Evolutionary conservation across 2,113 vertebrate genomes (phyloP), one percentile per base, ranked within the genome.

Genomic region (Boulengeromyrus knoepffleri): DNA sequence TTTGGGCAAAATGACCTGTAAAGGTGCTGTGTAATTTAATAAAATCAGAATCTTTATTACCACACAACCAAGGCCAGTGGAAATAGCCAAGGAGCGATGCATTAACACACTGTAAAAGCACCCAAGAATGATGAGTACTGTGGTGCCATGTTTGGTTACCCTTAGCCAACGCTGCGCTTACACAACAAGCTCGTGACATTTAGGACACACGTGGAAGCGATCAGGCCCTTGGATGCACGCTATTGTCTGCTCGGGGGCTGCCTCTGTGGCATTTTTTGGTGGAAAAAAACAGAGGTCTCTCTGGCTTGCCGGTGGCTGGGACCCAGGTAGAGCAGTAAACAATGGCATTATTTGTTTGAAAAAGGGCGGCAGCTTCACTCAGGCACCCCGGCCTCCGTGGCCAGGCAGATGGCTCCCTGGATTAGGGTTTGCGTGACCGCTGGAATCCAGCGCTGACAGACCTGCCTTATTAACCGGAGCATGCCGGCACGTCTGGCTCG

Each of bases 371-470:
- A 93, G 93, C 96, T 52, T 92, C 42, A 50, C 91, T 49, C 9
- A 85, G 88, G 90, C 89, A 66, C 1, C 89, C 0, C n/a, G 91
- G 89, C 96, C 70, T 95, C 96, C 91, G 91, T 92, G 92, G 92
- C 95, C 93, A 93, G 95, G 94, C 93, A 92, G 94, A 87, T 91
- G 90, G 93, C 92, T 83, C 89, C 50, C 70, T 39, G 93, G 96
- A 97, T 97, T 97, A 97, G 90, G 92, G 92, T 92, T 92, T 91
- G 91, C 94, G 91, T 92, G 96, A 94, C 93, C 89, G 88, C 92
- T 92, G 27, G 92, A 96, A 95, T 93, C 93, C 91, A 70, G 94
- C 90, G 97, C 93, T 97, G 97, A 97, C 95, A 97, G 97, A 97
- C 91, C 86, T 53, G 92, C 95, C 96, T 97, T 97, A 97, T 97